Conservation (phyloP, 1,140 invertebrate species). For the Drosophila subobscura region DNA sequence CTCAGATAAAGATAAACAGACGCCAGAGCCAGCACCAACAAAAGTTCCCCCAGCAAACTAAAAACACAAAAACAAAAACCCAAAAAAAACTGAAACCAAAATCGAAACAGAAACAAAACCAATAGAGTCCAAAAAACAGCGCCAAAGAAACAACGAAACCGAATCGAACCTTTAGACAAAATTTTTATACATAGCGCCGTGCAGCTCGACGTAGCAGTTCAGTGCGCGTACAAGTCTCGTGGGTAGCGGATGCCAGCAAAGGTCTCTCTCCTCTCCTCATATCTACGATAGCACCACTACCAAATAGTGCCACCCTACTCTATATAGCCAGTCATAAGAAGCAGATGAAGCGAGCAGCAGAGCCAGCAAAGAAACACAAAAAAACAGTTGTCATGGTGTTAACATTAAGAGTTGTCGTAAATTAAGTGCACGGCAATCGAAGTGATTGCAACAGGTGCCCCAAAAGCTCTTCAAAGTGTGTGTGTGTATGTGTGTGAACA, state of each 20-base stretch:
- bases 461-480: slow-evolving; percentile 27
- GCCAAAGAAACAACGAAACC: slow-evolving; percentile 40
- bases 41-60: slow-evolving; percentile 39
- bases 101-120: slow-evolving; percentile 30
- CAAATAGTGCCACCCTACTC: slow-evolving; percentile 16
- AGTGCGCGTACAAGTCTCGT: slow-evolving; percentile 83
- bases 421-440: slow-evolving; percentile 71
- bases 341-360: slow-evolving; percentile 27
- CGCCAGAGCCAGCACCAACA: slow-evolving; percentile 36
- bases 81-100: slow-evolving; percentile 17
- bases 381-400: slow-evolving; percentile 73
- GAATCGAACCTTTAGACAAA: slow-evolving; percentile 65
- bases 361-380: slow-evolving; percentile 2
- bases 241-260: slow-evolving; percentile 81
- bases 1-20: slow-evolving; percentile 35
- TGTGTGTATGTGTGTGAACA: slow-evolving; percentile 23
- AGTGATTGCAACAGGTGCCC: slow-evolving; percentile 72
- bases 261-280: slow-evolving; percentile 53
- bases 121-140: slow-evolving; percentile 10
- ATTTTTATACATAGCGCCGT: slow-evolving; percentile 81
- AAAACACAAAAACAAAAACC: slow-evolving; percentile 23
- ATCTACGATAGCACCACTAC: background rate
- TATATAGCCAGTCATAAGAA: slow-evolving; percentile 45
- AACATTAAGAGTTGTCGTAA: slow-evolving; percentile 68
- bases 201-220: slow-evolving; percentile 70